Percentiles rank a stretch among this genome's conserved stretches.
Evolutionary conservation across 92 coral and sea anemone genomes (phyloP).

Genomic region (Parazoanthus swiftii): DNA sequence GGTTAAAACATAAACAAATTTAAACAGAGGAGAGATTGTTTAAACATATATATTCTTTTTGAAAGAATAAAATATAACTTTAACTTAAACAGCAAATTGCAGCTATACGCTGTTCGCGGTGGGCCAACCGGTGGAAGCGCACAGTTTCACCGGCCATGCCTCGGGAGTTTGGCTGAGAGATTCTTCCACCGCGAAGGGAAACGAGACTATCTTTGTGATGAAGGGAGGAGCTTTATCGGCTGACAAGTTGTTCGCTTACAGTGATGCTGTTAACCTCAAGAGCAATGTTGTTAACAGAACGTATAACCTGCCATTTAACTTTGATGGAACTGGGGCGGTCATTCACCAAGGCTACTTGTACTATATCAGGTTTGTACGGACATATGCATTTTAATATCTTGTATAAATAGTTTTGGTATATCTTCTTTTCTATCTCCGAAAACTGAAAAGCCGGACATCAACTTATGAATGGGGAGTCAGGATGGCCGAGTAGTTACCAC

Average conservation of each 20-base stretch:
- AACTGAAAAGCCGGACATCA: too few relatives aligned
- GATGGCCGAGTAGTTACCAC: too few relatives aligned
- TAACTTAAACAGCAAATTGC: neutral
- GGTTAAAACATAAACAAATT: too few relatives aligned
- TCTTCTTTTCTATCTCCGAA: neutral
- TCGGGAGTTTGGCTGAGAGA: conserved; percentile 13
- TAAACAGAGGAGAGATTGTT: too few relatives aligned
- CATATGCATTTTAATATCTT: neutral
- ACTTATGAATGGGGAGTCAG: too few relatives aligned
- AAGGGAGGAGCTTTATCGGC: neutral
- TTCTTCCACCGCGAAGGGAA: neutral
- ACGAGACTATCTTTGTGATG: neutral
- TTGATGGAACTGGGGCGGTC: neutral
- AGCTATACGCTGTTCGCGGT: neutral
- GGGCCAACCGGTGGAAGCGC: neutral
- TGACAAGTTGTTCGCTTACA: neutral
- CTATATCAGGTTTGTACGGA: neutral
- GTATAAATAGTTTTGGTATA: neutral
- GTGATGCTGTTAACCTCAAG: neutral
- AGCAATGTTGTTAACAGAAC: neutral
- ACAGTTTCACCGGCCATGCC: neutral
- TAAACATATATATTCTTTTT: too few relatives aligned
- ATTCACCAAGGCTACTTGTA: neutral
- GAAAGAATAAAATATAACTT: too few relatives aligned
- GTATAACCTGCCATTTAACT: neutral